Evolutionary conservation across 1,140 invertebrate species (phyloP), one percentile per base, ranked within the genome.

Genomic region (Drosophila kohkoa): DNA sequence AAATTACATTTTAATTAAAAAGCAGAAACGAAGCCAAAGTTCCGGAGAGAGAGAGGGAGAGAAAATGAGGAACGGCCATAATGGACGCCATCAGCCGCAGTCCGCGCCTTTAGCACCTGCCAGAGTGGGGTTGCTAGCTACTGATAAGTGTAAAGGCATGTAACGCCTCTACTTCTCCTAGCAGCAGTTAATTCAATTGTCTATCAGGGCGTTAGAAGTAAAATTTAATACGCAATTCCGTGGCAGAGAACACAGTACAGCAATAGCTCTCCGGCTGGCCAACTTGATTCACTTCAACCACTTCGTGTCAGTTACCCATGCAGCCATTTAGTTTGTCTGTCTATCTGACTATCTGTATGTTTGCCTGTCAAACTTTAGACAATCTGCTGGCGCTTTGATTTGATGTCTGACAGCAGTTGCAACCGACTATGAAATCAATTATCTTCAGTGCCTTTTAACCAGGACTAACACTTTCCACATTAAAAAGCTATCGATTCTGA

Each of bases 1-100:
- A 81, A 89, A 89, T 89, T 89, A 89, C 86, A 85, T 85, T 89
- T 89, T 85, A 85, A 89, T 89, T 89, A 89, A 89, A 85, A 65
- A 81, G 79, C 63, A 77, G 59, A 73, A 71, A 52, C 38, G 41
- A 54, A 52, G 41, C 48, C 45, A 46, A 73, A 59, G 35, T 46
- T 59, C 48, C 28, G 15, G 48, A 43, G 30, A 32, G 1, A 15
- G 7, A 63, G 1, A 15, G 7, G 58, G 25, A 16, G 11, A 5
- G 8, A 30, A 30, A 32, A n/a, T 10, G n/a, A 57, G 28, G 45
- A 25, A 52, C 11, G 51, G 35, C 45, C 77, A 48, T 83, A 88
- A 89, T 81, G 78, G 75, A 63, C 83, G 57, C 71, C 63, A 81
- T 88, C 85, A 83, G 70, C 45, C 51, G 63, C 80, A 89, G 73